Evolutionary conservation across 2,797 vertebrate species (phyloP).

Genomic region (Falco peregrinus): DNA sequence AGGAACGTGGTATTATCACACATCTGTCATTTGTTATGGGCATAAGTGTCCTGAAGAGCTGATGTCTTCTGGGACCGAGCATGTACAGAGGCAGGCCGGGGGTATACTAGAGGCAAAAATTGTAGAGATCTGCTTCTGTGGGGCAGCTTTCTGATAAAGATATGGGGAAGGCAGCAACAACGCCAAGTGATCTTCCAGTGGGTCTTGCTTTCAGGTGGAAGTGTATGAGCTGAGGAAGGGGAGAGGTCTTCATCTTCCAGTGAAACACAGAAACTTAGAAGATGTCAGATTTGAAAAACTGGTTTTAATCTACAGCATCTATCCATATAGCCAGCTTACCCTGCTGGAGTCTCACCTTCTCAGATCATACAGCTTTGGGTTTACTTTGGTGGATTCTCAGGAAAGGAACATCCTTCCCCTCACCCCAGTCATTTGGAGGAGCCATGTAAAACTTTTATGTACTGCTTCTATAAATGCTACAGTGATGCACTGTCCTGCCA

Average conservation of each 20-base stretch:
- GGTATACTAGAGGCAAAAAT: not conserved
- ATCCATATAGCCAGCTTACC: not conserved
- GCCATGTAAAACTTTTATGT: not conserved
- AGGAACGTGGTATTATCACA: not conserved
- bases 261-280: not conserved
- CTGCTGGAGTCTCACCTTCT: not conserved
- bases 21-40: not conserved
- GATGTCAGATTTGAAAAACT: not conserved
- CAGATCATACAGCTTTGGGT: not conserved
- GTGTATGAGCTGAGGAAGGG: not conserved
- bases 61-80: no score
- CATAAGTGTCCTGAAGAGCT: not conserved
- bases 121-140: not conserved
- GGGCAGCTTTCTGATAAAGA: not conserved
- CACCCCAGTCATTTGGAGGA: not conserved
- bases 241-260: not conserved
- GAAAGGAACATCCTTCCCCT: not conserved
- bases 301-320: conserved; percentile 3
- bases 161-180: not conserved
- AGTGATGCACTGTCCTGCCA: not conserved
- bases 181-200: not conserved
- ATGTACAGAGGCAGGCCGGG: not conserved
- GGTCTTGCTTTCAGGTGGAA: not conserved
- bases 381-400: not conserved
- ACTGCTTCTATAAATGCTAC: not conserved